Percentiles rank a stretch among this genome's conserved stretches.
These are phyloP conservation scores for Petrocephalus sullivani DNA, from an alignment of 2,797 vertebrate species.

Conservation along the genomic window DNA sequence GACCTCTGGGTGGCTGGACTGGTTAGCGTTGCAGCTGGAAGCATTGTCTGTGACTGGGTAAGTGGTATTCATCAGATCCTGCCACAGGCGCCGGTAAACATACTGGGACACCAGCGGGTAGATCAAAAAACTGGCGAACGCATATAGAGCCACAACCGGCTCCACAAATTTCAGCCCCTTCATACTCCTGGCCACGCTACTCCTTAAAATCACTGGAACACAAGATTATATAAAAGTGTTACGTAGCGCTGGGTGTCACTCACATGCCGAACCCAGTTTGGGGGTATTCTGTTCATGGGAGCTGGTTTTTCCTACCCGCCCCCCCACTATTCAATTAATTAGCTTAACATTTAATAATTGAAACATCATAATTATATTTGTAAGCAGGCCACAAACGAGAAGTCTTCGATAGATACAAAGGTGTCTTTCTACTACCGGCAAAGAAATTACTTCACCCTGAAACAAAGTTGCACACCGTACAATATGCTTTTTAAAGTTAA, in stretches of 20 bases:
- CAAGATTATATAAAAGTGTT: background rate
- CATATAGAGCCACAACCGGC: slow-evolving; percentile 76
- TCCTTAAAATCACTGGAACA: slow-evolving; percentile 15
- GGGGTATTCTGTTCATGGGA: background rate
- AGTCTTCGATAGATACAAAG: background rate
- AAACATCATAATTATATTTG: background rate
- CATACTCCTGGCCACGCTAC: slow-evolving; percentile 53
- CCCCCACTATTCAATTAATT: background rate
- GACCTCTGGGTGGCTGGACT: slow-evolving; percentile 48
- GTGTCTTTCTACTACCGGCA: background rate
- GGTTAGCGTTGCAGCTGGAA: slow-evolving; percentile 63
- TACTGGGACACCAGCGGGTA: slow-evolving; percentile 78
- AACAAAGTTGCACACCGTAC: background rate
- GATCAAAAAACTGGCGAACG: slow-evolving; percentile 66
- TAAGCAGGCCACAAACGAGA: background rate
- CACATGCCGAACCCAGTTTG: background rate
- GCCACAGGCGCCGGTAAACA: slow-evolving; percentile 81
- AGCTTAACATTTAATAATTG: background rate
- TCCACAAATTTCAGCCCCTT: slow-evolving; percentile 74
- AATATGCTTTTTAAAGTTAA: background rate
- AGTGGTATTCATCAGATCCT: slow-evolving; percentile 69
- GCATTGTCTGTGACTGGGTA: slow-evolving; percentile 54
- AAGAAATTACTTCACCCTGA: background rate
- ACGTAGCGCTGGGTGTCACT: background rate
- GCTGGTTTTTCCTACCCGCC: background rate